A percentile compares a stretch with the other conserved stretches of the same genome.
Conservation (phyloP, 1,140 invertebrate species). For the Holotrichia oblita region DNA sequence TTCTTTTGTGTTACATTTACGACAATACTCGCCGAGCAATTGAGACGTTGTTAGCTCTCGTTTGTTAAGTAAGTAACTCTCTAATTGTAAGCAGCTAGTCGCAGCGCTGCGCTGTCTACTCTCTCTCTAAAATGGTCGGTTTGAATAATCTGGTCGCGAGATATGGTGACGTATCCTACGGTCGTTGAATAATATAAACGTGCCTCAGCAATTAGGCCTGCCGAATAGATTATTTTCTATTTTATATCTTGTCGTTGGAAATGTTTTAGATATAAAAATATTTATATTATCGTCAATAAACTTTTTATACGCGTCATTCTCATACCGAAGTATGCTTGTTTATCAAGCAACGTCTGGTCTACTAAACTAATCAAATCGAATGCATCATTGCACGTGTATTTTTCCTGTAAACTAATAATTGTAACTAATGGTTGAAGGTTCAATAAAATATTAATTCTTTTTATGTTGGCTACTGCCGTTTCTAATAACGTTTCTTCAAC, state of each 20-base stretch:
- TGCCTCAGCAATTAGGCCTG: slow-evolving; percentile 7
- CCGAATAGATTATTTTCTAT: slow-evolving; percentile 13
- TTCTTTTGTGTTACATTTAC: slow-evolving; percentile 20
- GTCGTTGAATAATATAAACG: not conserved
- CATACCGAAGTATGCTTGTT: too few species aligned
- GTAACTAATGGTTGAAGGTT: too few species aligned
- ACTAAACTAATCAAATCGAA: too few species aligned
- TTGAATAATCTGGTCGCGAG: too few species aligned
- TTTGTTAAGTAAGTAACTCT: slow-evolving; percentile 20
- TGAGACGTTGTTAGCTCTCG: slow-evolving; percentile 15
- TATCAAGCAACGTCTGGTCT: too few species aligned
- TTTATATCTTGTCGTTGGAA: not conserved
- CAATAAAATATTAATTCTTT: too few species aligned
- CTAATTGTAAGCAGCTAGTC: slow-evolving; percentile 10
- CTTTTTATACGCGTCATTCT: too few species aligned
- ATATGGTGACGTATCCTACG: not conserved
- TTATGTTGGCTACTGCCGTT: too few species aligned
- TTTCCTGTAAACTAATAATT: too few species aligned
- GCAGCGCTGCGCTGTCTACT: not conserved
- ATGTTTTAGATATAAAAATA: not conserved
- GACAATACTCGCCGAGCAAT: not conserved
- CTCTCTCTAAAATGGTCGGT: too few species aligned
- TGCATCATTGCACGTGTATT: too few species aligned
- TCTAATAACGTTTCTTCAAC: too few species aligned
- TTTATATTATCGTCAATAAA: not conserved